Base-by-base conservation (phyloP, 1,140 invertebrate genomes). In the Drosophila rufa region DNA sequence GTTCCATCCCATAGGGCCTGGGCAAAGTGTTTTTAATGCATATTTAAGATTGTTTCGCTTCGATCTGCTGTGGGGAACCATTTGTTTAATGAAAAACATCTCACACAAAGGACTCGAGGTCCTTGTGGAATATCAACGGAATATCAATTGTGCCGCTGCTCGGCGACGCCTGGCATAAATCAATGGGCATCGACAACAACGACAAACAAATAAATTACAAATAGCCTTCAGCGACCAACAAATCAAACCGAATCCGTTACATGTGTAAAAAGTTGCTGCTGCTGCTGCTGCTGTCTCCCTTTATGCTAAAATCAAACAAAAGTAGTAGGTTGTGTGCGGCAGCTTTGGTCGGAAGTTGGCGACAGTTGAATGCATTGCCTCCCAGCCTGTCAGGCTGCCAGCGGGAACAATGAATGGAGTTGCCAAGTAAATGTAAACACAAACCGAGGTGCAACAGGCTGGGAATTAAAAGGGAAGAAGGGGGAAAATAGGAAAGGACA, bases 131-230 rank as follows among this genome's bases (percentile, higher is more conserved):
- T 73, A 70, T 55, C 51, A 61, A 40, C 56, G 40, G 36, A 59
- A 58, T 40, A 62, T 57, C 70, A 73, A 69, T 66, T 50, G 69
- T 51, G 51, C 69, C 38, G 46, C 36, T 2, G 33, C 55, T 43
- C 11, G 73, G 60, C 33, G 2, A 36, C 43, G 43, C 38, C 46
- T 64, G 75, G 74, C 85, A 87, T 87, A 87, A 87, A 89, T 87
- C 84, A 87, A 84, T 89, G 58, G 73, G 58, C 76, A 50, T 38
- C 75, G 56, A 46, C 71, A 48, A 11, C 65, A 60, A 70, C 74
- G 76, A 70, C 85, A 89, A 87, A 84, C 80, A 89, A 84, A 87
- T 87, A 87, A 87, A 84, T 84, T 87, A 78, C 84, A 82, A 62
- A 75, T 48, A 59, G 60, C 77, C 76, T 53, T 59, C 65, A 25